Conservation (phyloP, 2,113 vertebrate species). For the Notarius quadriscutis region DNA sequence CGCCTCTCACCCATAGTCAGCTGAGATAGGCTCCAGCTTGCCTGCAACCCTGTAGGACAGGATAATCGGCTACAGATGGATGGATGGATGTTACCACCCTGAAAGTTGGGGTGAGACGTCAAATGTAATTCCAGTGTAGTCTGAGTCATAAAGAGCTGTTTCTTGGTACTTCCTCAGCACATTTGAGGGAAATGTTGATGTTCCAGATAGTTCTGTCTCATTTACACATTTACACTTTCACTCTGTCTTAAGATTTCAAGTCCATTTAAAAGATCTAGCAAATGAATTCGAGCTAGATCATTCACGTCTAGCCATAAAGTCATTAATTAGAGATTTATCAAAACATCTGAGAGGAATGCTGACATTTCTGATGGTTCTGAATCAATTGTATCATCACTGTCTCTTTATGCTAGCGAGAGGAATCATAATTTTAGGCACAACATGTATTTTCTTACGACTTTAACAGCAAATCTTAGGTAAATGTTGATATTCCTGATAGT, state of each 20-base stretch:
- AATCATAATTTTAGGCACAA: neutral
- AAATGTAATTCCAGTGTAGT: neutral
- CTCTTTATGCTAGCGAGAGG: neutral
- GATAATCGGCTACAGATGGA: too few relatives aligned
- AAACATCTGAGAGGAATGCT: neutral
- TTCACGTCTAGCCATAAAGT: neutral
- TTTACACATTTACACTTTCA: neutral
- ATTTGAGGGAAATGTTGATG: neutral
- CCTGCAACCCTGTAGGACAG: too few relatives aligned
- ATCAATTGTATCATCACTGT: neutral
- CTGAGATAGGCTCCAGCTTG: too few relatives aligned
- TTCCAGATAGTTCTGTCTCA: neutral
- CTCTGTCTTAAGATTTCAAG: neutral
- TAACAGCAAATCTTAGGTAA: neutral
- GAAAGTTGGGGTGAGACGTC: too few relatives aligned
- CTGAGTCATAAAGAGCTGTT: neutral
- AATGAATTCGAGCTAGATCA: neutral
- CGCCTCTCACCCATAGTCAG: too few relatives aligned
- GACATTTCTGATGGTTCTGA: neutral
- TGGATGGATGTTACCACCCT: neutral
- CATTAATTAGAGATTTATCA: neutral
- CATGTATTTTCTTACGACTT: neutral
- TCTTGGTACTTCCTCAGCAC: neutral
- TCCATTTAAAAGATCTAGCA: neutral
- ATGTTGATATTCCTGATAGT: neutral